A percentile compares a stretch with the other conserved stretches of the same genome.
phyloP scores from a whole-genome alignment of 2,888 invertebrate species.

The Lasioglossum pauxillum region DNA sequence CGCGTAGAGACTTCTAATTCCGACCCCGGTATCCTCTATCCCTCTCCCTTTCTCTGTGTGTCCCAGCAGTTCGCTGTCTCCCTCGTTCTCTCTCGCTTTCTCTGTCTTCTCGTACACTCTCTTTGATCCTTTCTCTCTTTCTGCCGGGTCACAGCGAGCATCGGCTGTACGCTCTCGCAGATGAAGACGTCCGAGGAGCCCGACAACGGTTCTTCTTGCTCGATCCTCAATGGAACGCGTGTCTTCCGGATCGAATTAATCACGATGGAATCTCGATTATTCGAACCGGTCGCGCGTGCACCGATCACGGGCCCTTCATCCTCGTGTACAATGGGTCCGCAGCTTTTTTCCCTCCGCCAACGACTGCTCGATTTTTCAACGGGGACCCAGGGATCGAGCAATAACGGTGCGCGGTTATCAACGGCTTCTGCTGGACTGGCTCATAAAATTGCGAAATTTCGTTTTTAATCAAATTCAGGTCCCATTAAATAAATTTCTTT shows the following conservation, averaged over 20 bases:
- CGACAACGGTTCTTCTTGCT: slow-evolving; percentile 50
- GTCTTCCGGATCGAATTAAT: slow-evolving; percentile 62
- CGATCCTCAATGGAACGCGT: slow-evolving; percentile 51
- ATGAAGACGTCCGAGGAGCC: slow-evolving; percentile 53
- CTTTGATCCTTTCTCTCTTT: background rate
- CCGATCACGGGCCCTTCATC: background rate
- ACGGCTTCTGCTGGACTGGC: background rate
- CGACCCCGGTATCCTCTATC: slow-evolving; percentile 25
- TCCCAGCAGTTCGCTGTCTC: background rate
- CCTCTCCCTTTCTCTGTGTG: background rate
- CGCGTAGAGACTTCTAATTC: slow-evolving; percentile 71
- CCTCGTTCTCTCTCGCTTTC: background rate
- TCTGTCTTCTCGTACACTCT: background rate
- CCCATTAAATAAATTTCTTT: no score
- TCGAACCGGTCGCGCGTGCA: slow-evolving; percentile 43
- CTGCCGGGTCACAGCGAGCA: slow-evolving; percentile 43
- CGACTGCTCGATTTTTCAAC: background rate
- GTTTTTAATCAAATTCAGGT: no score
- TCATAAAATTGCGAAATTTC: background rate
- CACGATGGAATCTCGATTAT: slow-evolving; percentile 56
- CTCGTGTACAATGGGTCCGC: background rate
- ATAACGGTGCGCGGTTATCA: background rate
- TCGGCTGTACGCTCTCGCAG: slow-evolving; percentile 22
- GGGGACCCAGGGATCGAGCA: background rate
- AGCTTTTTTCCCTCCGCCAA: background rate